These are phyloP conservation scores for Sisyra terminalis DNA, from an alignment of 2,888 invertebrate genomes.

Conservation along the genomic window DNA sequence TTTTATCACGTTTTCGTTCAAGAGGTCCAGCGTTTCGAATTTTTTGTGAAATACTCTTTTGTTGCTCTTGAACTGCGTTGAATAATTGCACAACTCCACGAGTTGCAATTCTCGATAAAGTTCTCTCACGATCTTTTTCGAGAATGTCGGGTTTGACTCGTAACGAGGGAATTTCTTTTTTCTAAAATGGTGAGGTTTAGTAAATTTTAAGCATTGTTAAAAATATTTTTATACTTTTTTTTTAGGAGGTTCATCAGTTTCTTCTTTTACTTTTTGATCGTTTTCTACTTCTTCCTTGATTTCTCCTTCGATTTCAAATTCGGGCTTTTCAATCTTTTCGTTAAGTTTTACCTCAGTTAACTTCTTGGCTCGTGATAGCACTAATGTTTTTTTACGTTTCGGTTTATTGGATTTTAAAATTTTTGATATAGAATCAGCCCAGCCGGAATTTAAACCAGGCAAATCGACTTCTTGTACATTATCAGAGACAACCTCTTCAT, in stretches of 20 bases:
- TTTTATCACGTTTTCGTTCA: conserved; percentile 61
- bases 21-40: conserved; percentile 54
- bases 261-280: conserved; percentile 9
- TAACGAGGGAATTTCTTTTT: conserved; percentile 42
- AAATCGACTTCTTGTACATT: not conserved
- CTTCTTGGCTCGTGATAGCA: conserved; percentile 67
- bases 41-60: conserved; percentile 56
- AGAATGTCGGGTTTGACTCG: conserved; percentile 58
- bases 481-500: not conserved
- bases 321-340: conserved; percentile 20
- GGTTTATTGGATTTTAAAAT: conserved; percentile 60
- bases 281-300: conserved; percentile 29
- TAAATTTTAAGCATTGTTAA: not conserved
- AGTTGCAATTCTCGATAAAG: conserved; percentile 69
- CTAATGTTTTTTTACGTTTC: conserved; percentile 54
- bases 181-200: conserved; percentile 25
- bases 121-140: conserved; percentile 61
- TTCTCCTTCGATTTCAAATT: conserved; percentile 53
- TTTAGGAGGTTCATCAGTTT: conserved; percentile 11
- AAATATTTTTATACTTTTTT: conserved; percentile 16
- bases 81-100: conserved; percentile 87
- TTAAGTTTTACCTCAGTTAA: conserved; percentile 34
- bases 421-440: conserved; percentile 72
- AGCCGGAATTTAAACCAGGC: conserved; percentile 42
- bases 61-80: conserved; percentile 77